These are phyloP conservation scores for Chaenocephalus aceratus DNA, from an alignment of 2,113 vertebrate species.

Conservation along the genomic window DNA sequence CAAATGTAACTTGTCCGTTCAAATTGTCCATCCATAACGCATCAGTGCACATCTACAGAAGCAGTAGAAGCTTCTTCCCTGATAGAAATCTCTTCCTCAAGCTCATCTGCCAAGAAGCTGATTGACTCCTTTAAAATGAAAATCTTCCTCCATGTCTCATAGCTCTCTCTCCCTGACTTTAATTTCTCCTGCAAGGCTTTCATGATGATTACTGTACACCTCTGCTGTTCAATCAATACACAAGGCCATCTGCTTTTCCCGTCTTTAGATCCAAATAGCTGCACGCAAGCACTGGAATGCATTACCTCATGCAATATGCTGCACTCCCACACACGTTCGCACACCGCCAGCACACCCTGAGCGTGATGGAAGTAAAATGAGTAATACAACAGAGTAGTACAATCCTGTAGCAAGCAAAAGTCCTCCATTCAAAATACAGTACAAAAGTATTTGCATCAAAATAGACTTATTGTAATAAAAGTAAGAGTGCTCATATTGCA, in stretches of 20 bases:
- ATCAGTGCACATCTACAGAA: constrained; percentile 32
- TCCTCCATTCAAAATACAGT: no score
- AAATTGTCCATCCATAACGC: background rate
- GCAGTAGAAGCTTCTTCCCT: constrained; percentile 25
- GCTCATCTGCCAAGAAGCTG: constrained; percentile 60
- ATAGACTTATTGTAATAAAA: no score
- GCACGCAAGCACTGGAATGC: constrained; percentile 18
- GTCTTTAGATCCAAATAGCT: constrained; percentile 42
- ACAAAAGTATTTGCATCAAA: no score
- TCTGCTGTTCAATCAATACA: constrained; percentile 67
- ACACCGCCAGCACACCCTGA: background rate
- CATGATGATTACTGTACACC: constrained; percentile 69
- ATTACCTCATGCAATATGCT: background rate
- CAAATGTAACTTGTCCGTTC: background rate
- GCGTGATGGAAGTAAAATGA: background rate
- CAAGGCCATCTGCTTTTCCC: constrained; percentile 27
- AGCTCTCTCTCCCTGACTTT: constrained; percentile 26
- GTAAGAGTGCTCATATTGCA: no score
- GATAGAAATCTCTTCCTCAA: constrained; percentile 52
- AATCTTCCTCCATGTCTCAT: constrained; percentile 50
- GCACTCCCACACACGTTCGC: background rate
- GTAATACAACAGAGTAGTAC: background rate
- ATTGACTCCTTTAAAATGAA: constrained; percentile 63
- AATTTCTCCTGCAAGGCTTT: constrained; percentile 68
- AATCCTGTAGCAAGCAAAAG: background rate